phyloP scores from a whole-genome alignment of 2,888 invertebrate species.

The Sinelater perroti region DNA sequence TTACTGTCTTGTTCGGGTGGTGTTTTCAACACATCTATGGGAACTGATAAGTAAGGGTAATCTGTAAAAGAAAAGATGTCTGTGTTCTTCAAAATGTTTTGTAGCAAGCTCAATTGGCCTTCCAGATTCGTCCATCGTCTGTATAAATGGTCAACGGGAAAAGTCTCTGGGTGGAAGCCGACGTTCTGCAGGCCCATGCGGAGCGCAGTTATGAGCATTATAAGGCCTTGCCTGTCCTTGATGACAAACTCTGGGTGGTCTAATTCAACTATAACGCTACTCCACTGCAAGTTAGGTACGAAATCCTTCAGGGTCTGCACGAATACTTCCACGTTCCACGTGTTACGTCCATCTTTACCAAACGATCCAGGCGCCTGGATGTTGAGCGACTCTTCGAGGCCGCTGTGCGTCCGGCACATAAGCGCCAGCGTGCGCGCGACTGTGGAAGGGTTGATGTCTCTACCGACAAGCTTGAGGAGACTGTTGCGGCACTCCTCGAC shows the following conservation, averaged over 20 bases:
- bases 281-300: constrained; percentile 88
- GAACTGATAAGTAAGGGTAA: constrained; percentile 85
- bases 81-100: constrained; percentile 86
- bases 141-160: constrained; percentile 90
- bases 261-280: constrained; percentile 88
- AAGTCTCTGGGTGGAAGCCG: constrained; percentile 73
- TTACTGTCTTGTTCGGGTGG: constrained; percentile 95
- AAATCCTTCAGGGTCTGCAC: constrained; percentile 91
- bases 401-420: constrained; percentile 86
- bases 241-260: constrained; percentile 91
- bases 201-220: constrained; percentile 83
- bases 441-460: constrained; percentile 83
- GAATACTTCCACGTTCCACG: constrained; percentile 95
- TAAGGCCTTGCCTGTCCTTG: constrained; percentile 86
- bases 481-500: constrained; percentile 89
- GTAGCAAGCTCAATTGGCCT: constrained; percentile 89
- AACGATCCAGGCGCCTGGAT: constrained; percentile 73
- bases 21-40: constrained; percentile 89
- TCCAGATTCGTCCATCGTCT: constrained; percentile 93
- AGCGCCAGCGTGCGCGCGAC: constrained; percentile 86
- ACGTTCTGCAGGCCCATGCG: constrained; percentile 81
- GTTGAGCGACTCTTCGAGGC: constrained; percentile 69
- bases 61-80: constrained; percentile 96
- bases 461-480: constrained; percentile 80
- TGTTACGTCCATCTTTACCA: constrained; percentile 61